Evolutionary conservation across 2,113 vertebrate species (phyloP).

Genomic region (Girardinichthys multiradiatus): DNA sequence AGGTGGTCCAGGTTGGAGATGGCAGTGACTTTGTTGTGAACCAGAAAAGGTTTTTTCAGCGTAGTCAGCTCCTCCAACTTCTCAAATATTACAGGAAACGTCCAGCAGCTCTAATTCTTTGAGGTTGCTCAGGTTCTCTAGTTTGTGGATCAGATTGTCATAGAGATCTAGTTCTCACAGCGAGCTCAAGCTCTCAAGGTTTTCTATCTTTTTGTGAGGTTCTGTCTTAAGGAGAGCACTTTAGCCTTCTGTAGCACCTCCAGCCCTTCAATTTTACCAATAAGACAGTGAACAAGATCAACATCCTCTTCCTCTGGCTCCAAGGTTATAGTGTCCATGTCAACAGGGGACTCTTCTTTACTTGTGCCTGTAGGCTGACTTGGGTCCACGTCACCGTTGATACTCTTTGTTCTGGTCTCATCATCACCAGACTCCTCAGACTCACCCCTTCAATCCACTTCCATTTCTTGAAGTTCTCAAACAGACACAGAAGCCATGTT

Average conservation of each 20-base stretch:
- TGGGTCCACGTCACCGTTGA: conserved; percentile 84
- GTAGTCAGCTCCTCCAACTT: conserved; percentile 87
- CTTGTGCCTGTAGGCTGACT: conserved; percentile 73
- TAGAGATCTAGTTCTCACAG: conserved; percentile 94
- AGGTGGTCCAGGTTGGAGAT: conserved; percentile 89
- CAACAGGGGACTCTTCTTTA: conserved; percentile 92
- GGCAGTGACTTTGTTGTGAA: conserved; percentile 95
- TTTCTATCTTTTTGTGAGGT: conserved; percentile 95
- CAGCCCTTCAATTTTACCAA: conserved; percentile 96
- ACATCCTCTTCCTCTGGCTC: conserved; percentile 98
- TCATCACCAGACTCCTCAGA: conserved; percentile 97
- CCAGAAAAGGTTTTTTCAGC: conserved; percentile 93
- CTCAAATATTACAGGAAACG: conserved; percentile 95
- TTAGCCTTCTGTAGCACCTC: conserved; percentile 95
- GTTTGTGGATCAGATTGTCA: conserved; percentile 95
- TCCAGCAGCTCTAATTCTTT: conserved; percentile 93
- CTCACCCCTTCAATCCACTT: conserved; percentile 93
- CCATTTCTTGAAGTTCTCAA: too few species aligned
- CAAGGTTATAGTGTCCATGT: conserved; percentile 95
- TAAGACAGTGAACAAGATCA: conserved; percentile 96
- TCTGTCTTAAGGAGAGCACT: conserved; percentile 94
- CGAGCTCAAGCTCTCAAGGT: conserved; percentile 87
- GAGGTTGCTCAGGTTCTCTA: conserved; percentile 91
- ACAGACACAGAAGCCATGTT: too few species aligned
- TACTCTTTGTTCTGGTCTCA: conserved; percentile 85